A percentile compares a stretch with the other conserved stretches of the same genome.
phyloP scores from a whole-genome alignment of 2,888 invertebrate species.

The Eretmocerus hayati region DNA sequence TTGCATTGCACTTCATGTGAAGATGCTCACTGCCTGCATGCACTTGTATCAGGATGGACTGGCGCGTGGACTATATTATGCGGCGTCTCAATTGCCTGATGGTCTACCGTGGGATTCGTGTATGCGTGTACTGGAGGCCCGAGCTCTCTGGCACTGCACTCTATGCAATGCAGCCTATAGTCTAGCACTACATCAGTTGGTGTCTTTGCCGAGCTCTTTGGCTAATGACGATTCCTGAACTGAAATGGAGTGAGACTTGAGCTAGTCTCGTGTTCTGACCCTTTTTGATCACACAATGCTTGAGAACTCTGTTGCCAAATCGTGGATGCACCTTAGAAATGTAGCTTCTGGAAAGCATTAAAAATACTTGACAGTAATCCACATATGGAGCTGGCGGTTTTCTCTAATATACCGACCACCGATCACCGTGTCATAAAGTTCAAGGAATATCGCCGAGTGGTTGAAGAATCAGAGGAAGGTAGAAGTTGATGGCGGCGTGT shows the following conservation, averaged over 20 bases:
- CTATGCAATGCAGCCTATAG: neutral
- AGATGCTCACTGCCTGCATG: too few relatives aligned
- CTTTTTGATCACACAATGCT: constrained; percentile 3
- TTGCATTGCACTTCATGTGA: too few relatives aligned
- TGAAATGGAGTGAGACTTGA: constrained; percentile 31
- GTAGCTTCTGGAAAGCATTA: too few relatives aligned
- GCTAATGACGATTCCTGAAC: constrained; percentile 39
- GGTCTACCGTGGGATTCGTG: constrained; percentile 15
- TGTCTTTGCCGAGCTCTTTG: constrained; percentile 21
- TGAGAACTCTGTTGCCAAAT: constrained; percentile 4
- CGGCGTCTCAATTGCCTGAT: constrained; percentile 12
- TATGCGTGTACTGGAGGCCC: neutral
- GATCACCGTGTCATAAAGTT: too few relatives aligned
- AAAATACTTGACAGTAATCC: too few relatives aligned
- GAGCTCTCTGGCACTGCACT: too few relatives aligned
- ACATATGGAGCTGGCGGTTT: too few relatives aligned
- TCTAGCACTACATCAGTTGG: constrained; percentile 19
- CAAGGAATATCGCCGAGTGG: too few relatives aligned
- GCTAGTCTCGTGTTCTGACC: constrained; percentile 1
- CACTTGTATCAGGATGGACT: constrained; percentile 15
- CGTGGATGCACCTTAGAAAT: too few relatives aligned
- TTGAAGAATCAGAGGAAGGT: too few relatives aligned
- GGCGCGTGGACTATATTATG: constrained; percentile 12
- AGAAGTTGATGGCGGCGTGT: too few relatives aligned
- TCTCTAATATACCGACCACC: too few relatives aligned